Base-by-base conservation (phyloP, 2,888 invertebrate species). In the Troides helena region DNA sequence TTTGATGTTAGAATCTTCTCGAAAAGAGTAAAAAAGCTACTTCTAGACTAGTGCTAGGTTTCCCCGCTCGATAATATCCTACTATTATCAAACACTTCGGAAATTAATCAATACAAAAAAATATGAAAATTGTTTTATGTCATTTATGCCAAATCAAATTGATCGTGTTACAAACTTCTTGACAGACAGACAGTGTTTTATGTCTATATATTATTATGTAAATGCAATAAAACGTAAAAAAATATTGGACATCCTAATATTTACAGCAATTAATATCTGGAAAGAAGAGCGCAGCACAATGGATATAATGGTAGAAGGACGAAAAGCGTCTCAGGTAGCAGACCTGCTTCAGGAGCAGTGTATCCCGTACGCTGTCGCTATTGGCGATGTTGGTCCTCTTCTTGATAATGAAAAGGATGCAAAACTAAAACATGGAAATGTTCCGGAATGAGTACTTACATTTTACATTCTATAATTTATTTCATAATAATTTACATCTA, bases 291-390 rank as follows among this genome's bases (percentile, higher is more conserved):
- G 76, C 46, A 90, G 86, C 71, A 84, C 84, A 0, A 91, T 92
- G 92, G 92, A 92, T 25, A 83, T 92, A 6, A 85, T 92, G 86
- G 88, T 92, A 14, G 85, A 87, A 65, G 86, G 85, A 0, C 74
- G 80, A 0, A 76, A 81, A 17, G 74, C 83, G 0, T 74, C 81
- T 0, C 87, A 87, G 68, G 82, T 92, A 12, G 87, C 90, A 0
- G 85, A 84, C 10, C 81, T 92, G 85, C 77, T 92, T 17, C 81
- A 83, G 3, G 90, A 92, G 56, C 79, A 84, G 59, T 87, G 88
- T 53, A 87, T 92, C 6, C 86, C 89, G 0, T 92, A 81, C 72
- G 78, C 86, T 0, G 74, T 92, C 10, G 89, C 88, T 6, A 77
- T 92, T 10, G 75, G 80, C 1, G 89, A 92, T 62, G 80, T 92